Conservation (phyloP, 1,140 invertebrate genomes). For the Drosophila takahashii region DNA sequence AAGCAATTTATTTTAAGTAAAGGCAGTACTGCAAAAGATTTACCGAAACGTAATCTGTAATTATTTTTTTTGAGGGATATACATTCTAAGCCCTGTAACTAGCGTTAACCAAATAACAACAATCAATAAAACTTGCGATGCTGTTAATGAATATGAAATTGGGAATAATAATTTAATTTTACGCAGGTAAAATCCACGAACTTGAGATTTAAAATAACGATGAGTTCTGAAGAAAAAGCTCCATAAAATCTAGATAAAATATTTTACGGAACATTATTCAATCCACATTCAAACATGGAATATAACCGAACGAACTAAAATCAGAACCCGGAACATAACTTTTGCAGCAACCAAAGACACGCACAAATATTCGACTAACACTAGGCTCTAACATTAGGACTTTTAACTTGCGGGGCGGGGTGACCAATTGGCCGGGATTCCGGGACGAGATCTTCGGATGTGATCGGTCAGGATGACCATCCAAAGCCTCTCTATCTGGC, state of each 20-base stretch:
- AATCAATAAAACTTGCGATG: background rate
- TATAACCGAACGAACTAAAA: background rate
- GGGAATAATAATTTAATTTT: no score
- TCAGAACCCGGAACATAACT: slow-evolving; percentile 9
- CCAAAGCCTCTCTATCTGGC: background rate
- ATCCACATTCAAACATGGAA: background rate
- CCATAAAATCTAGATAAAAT: background rate
- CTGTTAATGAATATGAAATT: background rate
- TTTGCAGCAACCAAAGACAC: slow-evolving; percentile 17
- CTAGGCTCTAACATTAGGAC: slow-evolving; percentile 61
- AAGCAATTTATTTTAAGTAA: background rate
- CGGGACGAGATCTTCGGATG: slow-evolving; percentile 4
- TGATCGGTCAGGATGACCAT: background rate
- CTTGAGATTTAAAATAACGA: background rate
- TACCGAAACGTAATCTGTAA: background rate
- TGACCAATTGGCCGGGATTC: slow-evolving; percentile 17
- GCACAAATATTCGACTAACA: slow-evolving; percentile 58
- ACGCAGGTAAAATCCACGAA: background rate
- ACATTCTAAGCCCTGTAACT: background rate
- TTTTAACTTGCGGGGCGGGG: slow-evolving; percentile 13
- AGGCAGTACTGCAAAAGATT: background rate
- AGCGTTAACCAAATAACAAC: background rate
- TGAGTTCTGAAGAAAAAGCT: background rate
- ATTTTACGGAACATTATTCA: background rate
- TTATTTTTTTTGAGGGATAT: background rate